Conservation (phyloP, 2,797 vertebrate genomes). For the Momotus momota region DNA sequence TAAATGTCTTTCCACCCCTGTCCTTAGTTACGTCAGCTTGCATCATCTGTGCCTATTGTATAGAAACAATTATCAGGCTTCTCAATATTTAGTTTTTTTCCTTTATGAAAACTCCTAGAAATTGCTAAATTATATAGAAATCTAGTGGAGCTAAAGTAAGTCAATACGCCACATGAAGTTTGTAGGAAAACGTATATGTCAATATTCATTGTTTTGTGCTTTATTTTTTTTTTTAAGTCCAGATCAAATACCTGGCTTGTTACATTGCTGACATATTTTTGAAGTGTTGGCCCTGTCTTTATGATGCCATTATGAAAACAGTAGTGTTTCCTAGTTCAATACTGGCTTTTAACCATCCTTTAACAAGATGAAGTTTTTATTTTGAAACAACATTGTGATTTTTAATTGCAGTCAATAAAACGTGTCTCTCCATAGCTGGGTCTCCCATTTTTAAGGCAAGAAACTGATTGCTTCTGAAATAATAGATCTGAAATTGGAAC, state of each 20-base stretch:
- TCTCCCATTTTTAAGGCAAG: not conserved
- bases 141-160: not conserved
- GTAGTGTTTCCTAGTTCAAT: not conserved
- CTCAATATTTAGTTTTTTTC: not conserved
- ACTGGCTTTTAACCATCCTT: not conserved
- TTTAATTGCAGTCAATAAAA: not conserved
- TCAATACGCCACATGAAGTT: not conserved
- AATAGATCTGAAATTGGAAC: not conserved
- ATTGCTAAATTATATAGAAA: not conserved
- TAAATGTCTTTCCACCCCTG: conserved; percentile 72
- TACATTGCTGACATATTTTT: not conserved
- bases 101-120: not conserved
- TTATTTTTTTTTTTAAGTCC: not conserved
- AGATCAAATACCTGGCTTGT: not conserved
- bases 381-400: not conserved
- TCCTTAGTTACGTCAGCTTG: conserved; percentile 69
- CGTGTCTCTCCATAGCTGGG: not conserved
- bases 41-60: conserved; percentile 54
- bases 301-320: not conserved
- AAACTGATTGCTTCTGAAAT: not conserved
- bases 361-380: not conserved
- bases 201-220: not conserved
- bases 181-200: not conserved
- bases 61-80: conserved; percentile 21
- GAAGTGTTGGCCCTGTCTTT: not conserved